Base-by-base conservation (phyloP, 2,113 vertebrate species). In the Hyaena hyaena region DNA sequence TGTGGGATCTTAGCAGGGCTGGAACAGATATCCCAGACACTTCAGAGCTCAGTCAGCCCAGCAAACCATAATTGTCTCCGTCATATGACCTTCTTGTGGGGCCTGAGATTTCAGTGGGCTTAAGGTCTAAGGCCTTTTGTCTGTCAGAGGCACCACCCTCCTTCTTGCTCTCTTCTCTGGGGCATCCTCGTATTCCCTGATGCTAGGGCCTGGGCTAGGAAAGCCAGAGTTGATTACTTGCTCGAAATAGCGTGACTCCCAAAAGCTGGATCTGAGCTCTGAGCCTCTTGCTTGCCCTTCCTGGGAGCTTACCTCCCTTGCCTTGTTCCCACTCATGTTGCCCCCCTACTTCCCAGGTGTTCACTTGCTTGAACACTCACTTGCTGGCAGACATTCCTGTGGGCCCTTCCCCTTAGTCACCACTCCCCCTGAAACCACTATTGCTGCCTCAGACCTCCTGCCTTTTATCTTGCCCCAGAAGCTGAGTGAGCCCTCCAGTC, bases 391-490 rank as follows among this genome's bases (percentile, higher is more conserved):
- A 90, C 86, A 53, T 86, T 90, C n/a, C 48, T 79, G 21, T 19
- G 31, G 58, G 28, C 66, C 93, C 82, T 45, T 35, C 81, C 61
- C 93, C 88, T 93, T 88, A 71, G 91, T 90, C 91, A 68, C 88
- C 43, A 83, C 94, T 90, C 93, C 65, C 35, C 76, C 85, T 97
- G 96, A 96, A 97, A 96, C 95, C 97, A 96, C 91, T 95, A 21
- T 39, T 88, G 48, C 68, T 74, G 77, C 85, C 69, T 93, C 86
- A 93, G 95, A 95, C 97, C 83, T 91, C 61, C 68, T 96, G 97
- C 95, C 97, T 98, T 98, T 98, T 97, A 98, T 97, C 98, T 97
- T 95, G 84, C 92, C 98, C 96, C 94, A 97, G 97, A 98, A 97
- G 95, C 96, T 45, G 19, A 96, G 97, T 45, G 23, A 96, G 97